Evolutionary conservation across 37 sponge, comb jelly and placozoan genomes (phyloP).

Genomic region (Diacarnus erythraeanus): DNA sequence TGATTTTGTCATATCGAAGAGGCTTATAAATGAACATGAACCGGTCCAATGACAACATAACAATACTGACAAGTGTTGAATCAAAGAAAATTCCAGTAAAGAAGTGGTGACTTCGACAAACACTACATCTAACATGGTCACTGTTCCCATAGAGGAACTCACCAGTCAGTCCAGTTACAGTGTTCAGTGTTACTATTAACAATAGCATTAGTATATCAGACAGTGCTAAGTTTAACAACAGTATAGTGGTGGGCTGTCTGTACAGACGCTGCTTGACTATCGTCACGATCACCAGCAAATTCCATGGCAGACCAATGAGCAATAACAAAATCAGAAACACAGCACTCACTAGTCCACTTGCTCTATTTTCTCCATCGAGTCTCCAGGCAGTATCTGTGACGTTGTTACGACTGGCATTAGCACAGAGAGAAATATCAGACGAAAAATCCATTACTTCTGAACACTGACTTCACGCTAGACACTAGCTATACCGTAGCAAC

Average conservation of each 20-base stretch:
- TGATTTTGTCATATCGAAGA: constrained; percentile 22
- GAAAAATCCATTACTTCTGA: too few relatives aligned
- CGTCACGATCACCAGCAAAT: constrained; percentile 21
- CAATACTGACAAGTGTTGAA: constrained; percentile 24
- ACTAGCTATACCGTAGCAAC: too few relatives aligned
- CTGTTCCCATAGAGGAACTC: constrained; percentile 30
- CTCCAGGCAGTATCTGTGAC: too few relatives aligned
- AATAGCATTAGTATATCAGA: constrained; percentile 22
- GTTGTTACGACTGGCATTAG: too few relatives aligned
- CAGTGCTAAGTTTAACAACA: constrained; percentile 35
- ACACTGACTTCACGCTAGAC: too few relatives aligned
- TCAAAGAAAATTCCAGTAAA: too few relatives aligned
- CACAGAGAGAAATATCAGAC: too few relatives aligned
- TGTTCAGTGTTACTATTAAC: constrained; percentile 7
- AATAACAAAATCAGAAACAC: constrained; percentile 26
- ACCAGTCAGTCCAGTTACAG: constrained; percentile 6
- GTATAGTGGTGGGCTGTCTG: constrained; percentile 37
- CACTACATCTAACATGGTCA: constrained; percentile 44
- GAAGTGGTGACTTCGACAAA: too few relatives aligned
- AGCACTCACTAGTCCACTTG: too few relatives aligned
- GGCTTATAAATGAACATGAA: constrained; percentile 31
- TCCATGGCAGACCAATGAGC: constrained; percentile 44
- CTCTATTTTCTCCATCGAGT: too few relatives aligned
- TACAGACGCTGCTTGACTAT: constrained; percentile 16
- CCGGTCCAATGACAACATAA: constrained; percentile 48